Base-by-base conservation (phyloP, 2,113 vertebrate species). In the Macquaria ambigua region DNA sequence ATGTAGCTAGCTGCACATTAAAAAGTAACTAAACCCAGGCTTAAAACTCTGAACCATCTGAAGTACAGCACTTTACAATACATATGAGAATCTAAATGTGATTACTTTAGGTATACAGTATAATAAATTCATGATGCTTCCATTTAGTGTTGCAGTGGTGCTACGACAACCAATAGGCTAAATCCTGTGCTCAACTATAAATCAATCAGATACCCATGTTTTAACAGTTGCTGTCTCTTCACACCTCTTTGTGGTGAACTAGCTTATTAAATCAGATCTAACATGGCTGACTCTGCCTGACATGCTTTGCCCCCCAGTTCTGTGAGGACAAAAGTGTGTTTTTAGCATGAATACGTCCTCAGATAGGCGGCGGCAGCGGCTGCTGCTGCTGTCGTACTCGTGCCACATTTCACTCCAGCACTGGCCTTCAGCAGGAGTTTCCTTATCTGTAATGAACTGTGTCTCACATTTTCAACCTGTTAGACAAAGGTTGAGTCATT, bases 371-470 rank as follows among this genome's bases (percentile, higher is more conserved):
- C 34, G 28, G 0, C 12, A 16, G 20, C 11, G 6, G 58, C 18
- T 8, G 12, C 34, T 12, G 20, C 62, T 41, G 15, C 37, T 61
- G 55, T 9, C 2, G 11, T 16, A 64, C 20, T n/a, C 9, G 3
- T 6, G 2, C 55, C 53, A 25, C 7, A 10, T 66, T 18, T 58
- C 48, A 23, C n/a, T 28, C 9, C 15, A 7, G 5, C 15, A 6
- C n/a, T 7, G 21, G 2, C 70, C 46, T 9, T 55, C 37, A 23
- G 74, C 48, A 15, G 64, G 48, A 34, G 15, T 16, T 11, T 52
- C 23, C 55, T 69, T 64, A 50, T 85, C 50, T 67, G 25, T 64
- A 76, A 66, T 79, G 48, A 74, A 53, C 16, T 9, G 4, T 31
- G 23, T 39, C 14, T 53, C 43, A 64, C 50, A 41, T 72, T 61